Evolutionary conservation across 2,797 vertebrate genomes (phyloP).

Genomic region (Acrossocheilus fasciatus): DNA sequence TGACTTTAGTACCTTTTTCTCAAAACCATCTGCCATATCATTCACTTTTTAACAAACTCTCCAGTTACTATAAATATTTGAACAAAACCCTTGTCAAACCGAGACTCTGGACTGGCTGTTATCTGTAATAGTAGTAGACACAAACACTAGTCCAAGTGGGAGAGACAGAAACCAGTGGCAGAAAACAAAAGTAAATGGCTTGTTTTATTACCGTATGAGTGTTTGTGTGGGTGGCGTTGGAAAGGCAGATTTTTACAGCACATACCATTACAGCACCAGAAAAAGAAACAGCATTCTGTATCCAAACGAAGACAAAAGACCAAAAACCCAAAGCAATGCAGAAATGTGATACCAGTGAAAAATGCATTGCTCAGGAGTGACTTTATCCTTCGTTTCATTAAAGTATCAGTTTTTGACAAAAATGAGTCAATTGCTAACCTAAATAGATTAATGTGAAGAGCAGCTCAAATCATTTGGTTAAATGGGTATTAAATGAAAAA

Average conservation of each 20-base stretch:
- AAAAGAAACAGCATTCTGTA: conserved; percentile 25
- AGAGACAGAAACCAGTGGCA: conserved; percentile 64
- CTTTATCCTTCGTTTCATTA: not conserved
- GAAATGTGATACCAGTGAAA: not conserved
- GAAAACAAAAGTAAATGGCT: conserved; percentile 77
- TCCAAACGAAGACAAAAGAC: conserved; percentile 59
- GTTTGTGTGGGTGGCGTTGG: conserved; percentile 41
- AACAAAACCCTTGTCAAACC: conserved; percentile 16
- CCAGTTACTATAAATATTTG: conserved; percentile 9
- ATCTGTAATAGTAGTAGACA: conserved; percentile 36
- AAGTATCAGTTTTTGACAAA: not conserved
- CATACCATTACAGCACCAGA: conserved; percentile 63
- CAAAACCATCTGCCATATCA: conserved; percentile 19
- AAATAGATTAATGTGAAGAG: not conserved
- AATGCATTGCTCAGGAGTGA: too few relatives aligned
- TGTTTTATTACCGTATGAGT: conserved; percentile 73
- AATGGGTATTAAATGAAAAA: not conserved
- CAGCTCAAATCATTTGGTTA: not conserved
- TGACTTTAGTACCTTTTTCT: conserved; percentile 1
- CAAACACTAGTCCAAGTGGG: conserved; percentile 49
- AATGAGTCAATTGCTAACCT: not conserved
- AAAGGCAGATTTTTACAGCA: conserved; percentile 67
- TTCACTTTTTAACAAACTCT: not conserved
- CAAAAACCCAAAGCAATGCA: not conserved
- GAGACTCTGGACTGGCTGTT: conserved; percentile 25